phyloP scores from a whole-genome alignment of 2,113 vertebrate genomes.

The Thomomys bottae region DNA sequence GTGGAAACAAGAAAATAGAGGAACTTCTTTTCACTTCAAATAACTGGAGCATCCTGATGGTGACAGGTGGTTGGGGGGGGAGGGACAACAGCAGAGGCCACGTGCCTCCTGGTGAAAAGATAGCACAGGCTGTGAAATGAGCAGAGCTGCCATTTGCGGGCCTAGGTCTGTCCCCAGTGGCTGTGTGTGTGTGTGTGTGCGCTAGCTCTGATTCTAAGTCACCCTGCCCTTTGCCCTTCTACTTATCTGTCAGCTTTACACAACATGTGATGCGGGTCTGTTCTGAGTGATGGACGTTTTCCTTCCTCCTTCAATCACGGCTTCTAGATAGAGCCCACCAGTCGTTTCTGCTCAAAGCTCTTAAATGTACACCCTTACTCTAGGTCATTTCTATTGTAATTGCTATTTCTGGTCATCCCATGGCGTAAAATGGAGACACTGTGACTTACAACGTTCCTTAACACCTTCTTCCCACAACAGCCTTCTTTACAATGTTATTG shows the following conservation, averaged over 20 bases:
- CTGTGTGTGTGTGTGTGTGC: accelerated
- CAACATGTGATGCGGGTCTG: neutral
- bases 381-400: neutral
- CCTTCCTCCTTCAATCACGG: no score
- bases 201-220: neutral
- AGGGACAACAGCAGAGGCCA: neutral
- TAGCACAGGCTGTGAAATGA: neutral
- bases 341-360: neutral
- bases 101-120: no score
- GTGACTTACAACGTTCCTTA: neutral
- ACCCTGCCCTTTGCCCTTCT: neutral
- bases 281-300: neutral
- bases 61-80: neutral
- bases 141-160: neutral
- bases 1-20: neutral
- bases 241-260: neutral
- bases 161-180: neutral
- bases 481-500: neutral
- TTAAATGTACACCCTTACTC: neutral
- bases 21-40: neutral
- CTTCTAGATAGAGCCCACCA: neutral
- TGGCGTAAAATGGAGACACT: neutral
- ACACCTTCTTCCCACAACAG: neutral
- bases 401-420: accelerated
- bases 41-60: neutral